These are phyloP conservation scores for Leptodactylus fuscus DNA, from an alignment of 2,113 vertebrate genomes.

Conservation along the genomic window DNA sequence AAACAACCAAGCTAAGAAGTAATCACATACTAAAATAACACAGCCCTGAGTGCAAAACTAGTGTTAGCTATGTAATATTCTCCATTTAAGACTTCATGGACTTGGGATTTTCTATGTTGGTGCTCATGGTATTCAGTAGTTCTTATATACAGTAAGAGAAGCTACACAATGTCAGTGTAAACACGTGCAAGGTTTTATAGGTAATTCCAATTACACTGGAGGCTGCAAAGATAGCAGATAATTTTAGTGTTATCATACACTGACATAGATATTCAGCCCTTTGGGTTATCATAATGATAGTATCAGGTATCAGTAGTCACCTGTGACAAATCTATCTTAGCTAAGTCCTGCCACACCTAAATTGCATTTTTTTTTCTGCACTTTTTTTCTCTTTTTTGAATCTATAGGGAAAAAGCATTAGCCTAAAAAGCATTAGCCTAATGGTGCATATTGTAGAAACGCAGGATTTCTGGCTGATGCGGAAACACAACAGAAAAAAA, in stretches of 20 bases:
- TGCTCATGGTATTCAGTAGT: not conserved
- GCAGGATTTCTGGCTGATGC: too few species aligned
- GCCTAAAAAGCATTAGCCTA: too few species aligned
- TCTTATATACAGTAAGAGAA: not conserved
- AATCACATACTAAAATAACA: not conserved
- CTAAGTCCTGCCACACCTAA: too few species aligned
- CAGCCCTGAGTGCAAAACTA: not conserved
- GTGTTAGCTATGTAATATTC: not conserved
- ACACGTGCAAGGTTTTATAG: not conserved
- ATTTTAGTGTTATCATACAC: constrained; percentile 17
- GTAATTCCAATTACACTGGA: not conserved
- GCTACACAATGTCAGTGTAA: not conserved
- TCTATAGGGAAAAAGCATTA: too few species aligned
- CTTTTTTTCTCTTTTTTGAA: too few species aligned
- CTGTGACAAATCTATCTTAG: not conserved
- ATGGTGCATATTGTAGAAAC: too few species aligned
- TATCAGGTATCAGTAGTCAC: constrained; percentile 30
- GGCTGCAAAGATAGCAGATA: not conserved
- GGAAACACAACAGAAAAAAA: too few species aligned
- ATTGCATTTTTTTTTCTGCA: too few species aligned
- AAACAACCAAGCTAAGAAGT: not conserved
- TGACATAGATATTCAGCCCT: not conserved
- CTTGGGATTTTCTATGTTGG: not conserved
- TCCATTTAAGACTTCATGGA: not conserved
- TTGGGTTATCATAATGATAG: not conserved